Conservation (phyloP, 2,888 invertebrate species). For the Malthinus flaveolus region DNA sequence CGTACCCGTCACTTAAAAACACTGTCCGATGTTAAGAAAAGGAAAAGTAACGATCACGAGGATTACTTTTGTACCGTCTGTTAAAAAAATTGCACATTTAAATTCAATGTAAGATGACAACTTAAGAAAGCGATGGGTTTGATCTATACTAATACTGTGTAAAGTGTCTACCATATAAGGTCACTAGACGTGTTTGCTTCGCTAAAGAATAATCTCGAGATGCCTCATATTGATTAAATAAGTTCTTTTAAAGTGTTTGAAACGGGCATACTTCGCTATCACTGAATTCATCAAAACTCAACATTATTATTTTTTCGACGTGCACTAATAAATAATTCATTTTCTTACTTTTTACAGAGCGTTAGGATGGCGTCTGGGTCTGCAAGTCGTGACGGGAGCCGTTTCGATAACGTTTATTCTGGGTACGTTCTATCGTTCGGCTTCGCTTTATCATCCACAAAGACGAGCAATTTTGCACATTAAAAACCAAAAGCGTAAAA, state of each 20-base stretch:
- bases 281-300: too few species aligned
- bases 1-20: too few species aligned
- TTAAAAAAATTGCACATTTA: background rate
- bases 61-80: too few species aligned
- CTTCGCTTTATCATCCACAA: conserved; percentile 86
- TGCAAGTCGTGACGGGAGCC: conserved; percentile 84
- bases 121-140: conserved; percentile 8
- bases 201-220: conserved; percentile 5
- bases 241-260: conserved; percentile 13
- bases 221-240: conserved; percentile 20
- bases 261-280: conserved; percentile 1
- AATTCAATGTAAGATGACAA: background rate
- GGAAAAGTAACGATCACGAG: too few species aligned
- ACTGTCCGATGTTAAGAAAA: too few species aligned
- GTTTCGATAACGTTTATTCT: conserved; percentile 82
- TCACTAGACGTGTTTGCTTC: conserved; percentile 6
- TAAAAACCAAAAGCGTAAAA: conserved; percentile 84
- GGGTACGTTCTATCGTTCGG: conserved; percentile 85
- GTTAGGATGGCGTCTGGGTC: conserved; percentile 79
- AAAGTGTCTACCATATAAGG: conserved; percentile 12
- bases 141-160: conserved; percentile 6
- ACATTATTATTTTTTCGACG: background rate
- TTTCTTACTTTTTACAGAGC: conserved; percentile 59
- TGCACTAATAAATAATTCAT: conserved; percentile 1
- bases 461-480: conserved; percentile 84